Conservation (phyloP, 2,888 invertebrate species). For the Chymomyza procnemis region DNA sequence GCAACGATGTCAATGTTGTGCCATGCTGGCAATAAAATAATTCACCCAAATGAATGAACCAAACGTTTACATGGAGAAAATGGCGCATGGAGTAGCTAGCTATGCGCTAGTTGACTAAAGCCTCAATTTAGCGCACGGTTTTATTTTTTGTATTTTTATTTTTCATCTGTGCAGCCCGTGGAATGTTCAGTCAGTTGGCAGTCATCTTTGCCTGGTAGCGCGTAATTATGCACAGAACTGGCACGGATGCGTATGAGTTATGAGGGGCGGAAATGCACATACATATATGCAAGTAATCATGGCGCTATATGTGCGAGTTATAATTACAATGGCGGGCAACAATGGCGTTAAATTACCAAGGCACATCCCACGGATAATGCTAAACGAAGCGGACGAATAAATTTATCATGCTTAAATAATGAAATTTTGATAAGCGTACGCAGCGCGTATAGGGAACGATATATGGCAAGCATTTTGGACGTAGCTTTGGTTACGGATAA, state of each 20-base stretch:
- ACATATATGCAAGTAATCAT: constrained; percentile 9
- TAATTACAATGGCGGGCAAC: constrained; percentile 41
- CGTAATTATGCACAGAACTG: constrained; percentile 32
- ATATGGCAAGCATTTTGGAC: not conserved
- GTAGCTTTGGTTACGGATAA: not conserved
- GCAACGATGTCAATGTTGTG: not conserved
- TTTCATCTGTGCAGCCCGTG: constrained; percentile 4
- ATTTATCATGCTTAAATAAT: constrained; percentile 51
- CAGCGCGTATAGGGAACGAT: not conserved
- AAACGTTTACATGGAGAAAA: constrained; percentile 29
- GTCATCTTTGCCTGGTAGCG: constrained; percentile 6
- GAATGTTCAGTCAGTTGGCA: constrained; percentile 2
- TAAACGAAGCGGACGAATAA: constrained; percentile 35
- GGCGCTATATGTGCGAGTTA: constrained; percentile 5
- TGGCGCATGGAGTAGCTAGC: constrained; percentile 13
- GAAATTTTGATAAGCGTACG: constrained; percentile 45
- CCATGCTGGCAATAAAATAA: not conserved
- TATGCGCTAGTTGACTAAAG: not conserved
- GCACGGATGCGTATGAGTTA: constrained; percentile 19
- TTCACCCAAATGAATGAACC: constrained; percentile 24
- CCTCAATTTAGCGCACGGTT: not conserved
- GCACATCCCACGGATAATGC: constrained; percentile 26
- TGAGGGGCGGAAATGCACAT: constrained; percentile 38
- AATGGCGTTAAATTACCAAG: constrained; percentile 49
- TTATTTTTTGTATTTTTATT: not conserved